These are phyloP conservation scores for Elgaria multicarinata DNA, from an alignment of 2,113 vertebrate species.

Conservation along the genomic window DNA sequence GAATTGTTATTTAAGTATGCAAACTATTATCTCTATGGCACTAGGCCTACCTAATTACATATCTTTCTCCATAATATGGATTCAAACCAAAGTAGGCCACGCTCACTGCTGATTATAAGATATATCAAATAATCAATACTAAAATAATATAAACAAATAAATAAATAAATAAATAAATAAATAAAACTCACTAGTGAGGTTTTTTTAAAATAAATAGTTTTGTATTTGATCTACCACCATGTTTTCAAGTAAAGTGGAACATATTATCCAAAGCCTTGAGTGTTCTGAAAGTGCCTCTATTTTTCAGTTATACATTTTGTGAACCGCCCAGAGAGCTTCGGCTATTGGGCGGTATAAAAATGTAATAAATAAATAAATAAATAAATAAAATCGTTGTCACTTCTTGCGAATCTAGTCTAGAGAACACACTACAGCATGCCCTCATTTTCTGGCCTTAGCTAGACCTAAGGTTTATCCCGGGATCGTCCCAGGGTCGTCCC, in stretches of 20 bases:
- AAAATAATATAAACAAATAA: background rate
- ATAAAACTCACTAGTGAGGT: too few relatives aligned
- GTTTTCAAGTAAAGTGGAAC: background rate
- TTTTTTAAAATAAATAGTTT: background rate
- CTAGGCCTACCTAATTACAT: slow-evolving; percentile 31
- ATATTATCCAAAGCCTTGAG: background rate
- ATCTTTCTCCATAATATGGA: slow-evolving; percentile 31
- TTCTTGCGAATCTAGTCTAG: background rate
- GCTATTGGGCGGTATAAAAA: too few relatives aligned
- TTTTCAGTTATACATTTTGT: background rate
- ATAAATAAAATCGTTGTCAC: background rate
- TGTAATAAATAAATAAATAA: too few relatives aligned
- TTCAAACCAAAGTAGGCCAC: slow-evolving; percentile 56
- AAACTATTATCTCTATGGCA: slow-evolving; percentile 53
- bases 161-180: background rate
- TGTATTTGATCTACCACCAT: background rate
- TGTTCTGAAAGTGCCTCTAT: background rate
- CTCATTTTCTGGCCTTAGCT: too few relatives aligned
- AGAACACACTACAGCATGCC: background rate
- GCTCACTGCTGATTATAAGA: slow-evolving; percentile 37
- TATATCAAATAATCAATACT: slow-evolving; percentile 43
- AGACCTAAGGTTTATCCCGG: too few relatives aligned
- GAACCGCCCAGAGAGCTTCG: too few relatives aligned
- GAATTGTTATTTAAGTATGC: slow-evolving; percentile 38
- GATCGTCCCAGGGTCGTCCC: too few relatives aligned